Evolutionary conservation across 2,888 invertebrate genomes (phyloP), one percentile per base, ranked within the genome.

Genomic region (Drosophila mayaguana): DNA sequence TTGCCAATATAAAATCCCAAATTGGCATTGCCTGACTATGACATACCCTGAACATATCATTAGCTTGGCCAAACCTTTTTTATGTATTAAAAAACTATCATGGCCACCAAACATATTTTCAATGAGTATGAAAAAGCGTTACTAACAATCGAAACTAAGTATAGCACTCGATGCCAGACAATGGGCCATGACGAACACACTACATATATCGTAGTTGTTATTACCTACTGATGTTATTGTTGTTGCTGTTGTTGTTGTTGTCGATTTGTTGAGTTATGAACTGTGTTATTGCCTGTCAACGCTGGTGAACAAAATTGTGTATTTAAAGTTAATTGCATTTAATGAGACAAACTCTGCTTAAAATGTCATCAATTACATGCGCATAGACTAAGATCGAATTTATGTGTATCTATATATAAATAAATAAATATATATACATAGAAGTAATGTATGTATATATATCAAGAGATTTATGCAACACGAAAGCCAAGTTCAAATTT

Each of bases 291-390:
- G 64, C 28, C 85, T 81, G 84, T 84, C 82, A 88, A 75, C 83
- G 77, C 66, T 78, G 61, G 12, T 34, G 25, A 60, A 43, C 59
- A 67, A 72, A 88, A 88, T 72, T 72, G 75, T 83, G 88, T 88
- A 79, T 73, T 83, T 88, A 86, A 90, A 80, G 64, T 65, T 88
- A 89, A 86, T 86, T 90, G 77, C 87, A 76, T 88, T 83, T 85
- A 88, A 88, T 83, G 79, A 83, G 69, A 65, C 63, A 74, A 65
- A 61, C 66, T 57, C 46, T 69, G 71, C 64, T 67, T 78, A 68
- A 83, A 81, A 71, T 73, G 71, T 60, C 87, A 83, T 72, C 74
- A 72, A 74, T 60, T 45, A 60, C 46, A 14, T n/a, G 18, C 25
- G 43, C 38, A 32, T 32, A 22, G 36, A 43, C 38, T 45, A 51